A percentile compares a stretch with the other conserved stretches of the same genome.
Evolutionary conservation across 2,888 invertebrate species (phyloP).

Genomic region (Hypomecis atomaria): DNA sequence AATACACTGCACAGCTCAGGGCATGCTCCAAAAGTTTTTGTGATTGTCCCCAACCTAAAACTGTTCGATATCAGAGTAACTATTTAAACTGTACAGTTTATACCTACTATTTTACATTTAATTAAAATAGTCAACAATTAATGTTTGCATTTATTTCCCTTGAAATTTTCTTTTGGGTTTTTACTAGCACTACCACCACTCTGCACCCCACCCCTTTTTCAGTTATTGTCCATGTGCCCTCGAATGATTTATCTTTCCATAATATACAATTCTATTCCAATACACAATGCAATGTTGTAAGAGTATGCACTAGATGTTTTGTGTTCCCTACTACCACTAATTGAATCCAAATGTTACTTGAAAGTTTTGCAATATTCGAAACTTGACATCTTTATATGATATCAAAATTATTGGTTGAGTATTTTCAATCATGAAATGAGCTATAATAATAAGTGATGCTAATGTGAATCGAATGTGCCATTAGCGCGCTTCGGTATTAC

Average conservation of each 20-base stretch:
- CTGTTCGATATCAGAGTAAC: constrained; percentile 67
- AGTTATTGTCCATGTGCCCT: constrained; percentile 17
- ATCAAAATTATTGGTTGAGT: neutral
- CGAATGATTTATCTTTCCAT: constrained; percentile 7
- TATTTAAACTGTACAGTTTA: constrained; percentile 77
- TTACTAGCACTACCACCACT: constrained; percentile 46
- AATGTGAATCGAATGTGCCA: neutral
- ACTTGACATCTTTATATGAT: neutral
- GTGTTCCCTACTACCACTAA: constrained; percentile 62
- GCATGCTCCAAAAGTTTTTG: constrained; percentile 76
- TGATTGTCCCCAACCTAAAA: constrained; percentile 61
- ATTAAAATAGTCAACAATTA: constrained; percentile 77
- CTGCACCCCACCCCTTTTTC: constrained; percentile 36
- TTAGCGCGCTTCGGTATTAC: neutral
- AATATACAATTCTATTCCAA: constrained; percentile 30
- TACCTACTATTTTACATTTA: constrained; percentile 72
- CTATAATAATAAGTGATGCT: neutral
- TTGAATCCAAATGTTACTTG: constrained; percentile 37
- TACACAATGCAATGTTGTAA: constrained; percentile 49
- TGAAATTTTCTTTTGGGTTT: constrained; percentile 35
- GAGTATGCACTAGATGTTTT: constrained; percentile 42
- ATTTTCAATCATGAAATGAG: neutral
- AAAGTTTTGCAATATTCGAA: constrained; percentile 69
- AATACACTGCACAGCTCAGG: constrained; percentile 70
- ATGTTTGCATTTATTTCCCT: constrained; percentile 64